Evolutionary conservation across 2,888 invertebrate genomes (phyloP).

Genomic region (Cosmopolites sordidus): DNA sequence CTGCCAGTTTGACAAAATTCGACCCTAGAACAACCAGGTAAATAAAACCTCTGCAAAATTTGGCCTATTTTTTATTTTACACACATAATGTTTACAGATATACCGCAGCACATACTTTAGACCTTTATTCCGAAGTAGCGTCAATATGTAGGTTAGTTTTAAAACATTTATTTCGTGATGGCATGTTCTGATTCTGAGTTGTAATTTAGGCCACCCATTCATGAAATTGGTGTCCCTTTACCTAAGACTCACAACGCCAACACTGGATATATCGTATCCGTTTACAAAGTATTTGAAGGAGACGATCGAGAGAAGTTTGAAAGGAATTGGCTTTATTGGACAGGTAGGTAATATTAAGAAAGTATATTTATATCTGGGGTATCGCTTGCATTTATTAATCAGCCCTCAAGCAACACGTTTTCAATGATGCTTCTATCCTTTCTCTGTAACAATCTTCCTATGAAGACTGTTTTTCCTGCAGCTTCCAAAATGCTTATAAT

Average conservation of each 20-base stretch:
- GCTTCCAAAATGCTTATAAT: no score
- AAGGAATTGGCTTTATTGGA: slow-evolving; percentile 93
- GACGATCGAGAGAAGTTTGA: slow-evolving; percentile 91
- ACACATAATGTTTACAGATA: slow-evolving; percentile 52
- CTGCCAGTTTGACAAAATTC: slow-evolving; percentile 79
- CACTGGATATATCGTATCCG: slow-evolving; percentile 88
- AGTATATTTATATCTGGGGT: no score
- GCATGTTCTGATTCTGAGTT: not conserved
- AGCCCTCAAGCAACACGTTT: no score
- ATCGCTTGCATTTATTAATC: no score
- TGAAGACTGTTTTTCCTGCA: no score
- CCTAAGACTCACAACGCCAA: slow-evolving; percentile 74
- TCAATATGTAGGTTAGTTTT: slow-evolving; percentile 64
- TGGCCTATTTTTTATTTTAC: not conserved
- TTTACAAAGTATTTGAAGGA: slow-evolving; percentile 92
- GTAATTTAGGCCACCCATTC: slow-evolving; percentile 66
- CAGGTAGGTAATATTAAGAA: slow-evolving; percentile 48
- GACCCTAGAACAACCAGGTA: slow-evolving; percentile 73
- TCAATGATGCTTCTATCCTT: no score
- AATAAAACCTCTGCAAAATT: not conserved
- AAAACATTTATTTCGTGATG: not conserved
- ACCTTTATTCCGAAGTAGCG: slow-evolving; percentile 85
- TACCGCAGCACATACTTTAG: slow-evolving; percentile 82
- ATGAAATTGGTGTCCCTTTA: slow-evolving; percentile 69
- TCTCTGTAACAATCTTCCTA: no score